Percentiles rank a stretch among this genome's conserved stretches.
phyloP scores from a whole-genome alignment of 2,797 vertebrate genomes.

The Poecilia velifera region DNA sequence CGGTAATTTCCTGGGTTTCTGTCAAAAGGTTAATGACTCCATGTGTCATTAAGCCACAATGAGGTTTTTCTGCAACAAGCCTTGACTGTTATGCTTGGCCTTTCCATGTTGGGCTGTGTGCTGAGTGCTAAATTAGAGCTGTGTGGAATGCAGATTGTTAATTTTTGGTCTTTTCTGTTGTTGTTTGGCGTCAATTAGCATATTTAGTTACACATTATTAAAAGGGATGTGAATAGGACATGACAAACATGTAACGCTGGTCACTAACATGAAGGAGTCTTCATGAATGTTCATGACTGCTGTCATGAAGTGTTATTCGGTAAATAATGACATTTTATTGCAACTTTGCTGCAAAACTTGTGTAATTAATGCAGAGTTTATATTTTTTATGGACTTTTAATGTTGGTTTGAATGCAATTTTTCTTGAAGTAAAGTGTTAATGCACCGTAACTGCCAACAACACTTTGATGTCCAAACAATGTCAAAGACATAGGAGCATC shows the following conservation, averaged over 20 bases:
- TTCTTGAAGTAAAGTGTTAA: no score
- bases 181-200: not conserved
- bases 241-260: no score
- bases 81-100: slow-evolving; percentile 25
- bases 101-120: not conserved
- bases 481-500: not conserved
- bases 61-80: slow-evolving; percentile 28
- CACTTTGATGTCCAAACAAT: not conserved
- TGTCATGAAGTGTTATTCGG: no score
- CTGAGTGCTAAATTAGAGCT: not conserved
- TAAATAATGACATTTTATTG: no score
- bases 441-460: not conserved
- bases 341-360: no score
- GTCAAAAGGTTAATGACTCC: slow-evolving; percentile 54
- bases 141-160: not conserved
- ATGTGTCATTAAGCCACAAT: slow-evolving; percentile 55
- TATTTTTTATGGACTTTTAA: no score
- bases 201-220: not conserved
- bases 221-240: no score
- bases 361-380: no score
- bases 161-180: not conserved
- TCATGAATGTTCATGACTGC: no score
- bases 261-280: no score
- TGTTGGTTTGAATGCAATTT: no score
- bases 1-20: slow-evolving; percentile 40